These are phyloP conservation scores for Drosophila tanythrix DNA, from an alignment of 2,888 invertebrate species.

Conservation along the genomic window DNA sequence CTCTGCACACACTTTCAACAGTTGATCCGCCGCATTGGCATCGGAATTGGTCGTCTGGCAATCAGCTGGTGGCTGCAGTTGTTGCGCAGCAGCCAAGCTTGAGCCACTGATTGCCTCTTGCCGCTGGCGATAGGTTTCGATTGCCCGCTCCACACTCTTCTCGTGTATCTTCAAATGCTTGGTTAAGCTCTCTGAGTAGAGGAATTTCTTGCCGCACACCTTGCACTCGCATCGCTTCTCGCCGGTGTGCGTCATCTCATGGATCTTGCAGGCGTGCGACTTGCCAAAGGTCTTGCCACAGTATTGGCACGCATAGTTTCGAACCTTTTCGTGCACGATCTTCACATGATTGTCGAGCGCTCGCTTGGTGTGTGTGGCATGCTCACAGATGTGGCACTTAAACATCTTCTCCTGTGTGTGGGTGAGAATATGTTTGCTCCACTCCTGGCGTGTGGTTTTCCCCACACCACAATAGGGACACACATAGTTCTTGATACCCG, in stretches of 20 bases:
- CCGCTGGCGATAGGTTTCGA: slow-evolving; percentile 81
- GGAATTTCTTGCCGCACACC: slow-evolving; percentile 80
- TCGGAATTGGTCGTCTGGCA: slow-evolving; percentile 10
- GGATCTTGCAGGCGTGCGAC: slow-evolving; percentile 82
- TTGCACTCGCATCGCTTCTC: slow-evolving; percentile 83
- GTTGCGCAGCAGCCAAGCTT: neutral
- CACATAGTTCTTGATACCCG: slow-evolving; percentile 83
- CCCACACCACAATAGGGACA: slow-evolving; percentile 83
- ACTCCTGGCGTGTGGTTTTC: slow-evolving; percentile 83
- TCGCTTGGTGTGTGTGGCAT: slow-evolving; percentile 82
- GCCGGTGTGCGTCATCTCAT: slow-evolving; percentile 83
- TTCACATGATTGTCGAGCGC: slow-evolving; percentile 81
- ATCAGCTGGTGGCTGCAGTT: slow-evolving; percentile 17
- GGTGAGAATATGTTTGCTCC: slow-evolving; percentile 82
- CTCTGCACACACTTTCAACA: slow-evolving; percentile 80
- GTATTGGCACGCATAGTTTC: slow-evolving; percentile 81
- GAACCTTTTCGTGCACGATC: slow-evolving; percentile 81
- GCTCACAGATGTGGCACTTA: slow-evolving; percentile 80
- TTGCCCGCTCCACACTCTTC: slow-evolving; percentile 79
- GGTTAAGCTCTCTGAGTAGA: slow-evolving; percentile 80
- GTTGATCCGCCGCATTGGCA: slow-evolving; percentile 71
- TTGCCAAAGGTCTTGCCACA: slow-evolving; percentile 83
- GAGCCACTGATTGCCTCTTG: slow-evolving; percentile 62
- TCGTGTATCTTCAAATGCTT: slow-evolving; percentile 82
- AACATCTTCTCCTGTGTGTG: slow-evolving; percentile 83